A percentile compares a stretch with the other conserved stretches of the same genome.
phyloP scores from a whole-genome alignment of 2,888 invertebrate species.

The Cataglyphis albicans region DNA sequence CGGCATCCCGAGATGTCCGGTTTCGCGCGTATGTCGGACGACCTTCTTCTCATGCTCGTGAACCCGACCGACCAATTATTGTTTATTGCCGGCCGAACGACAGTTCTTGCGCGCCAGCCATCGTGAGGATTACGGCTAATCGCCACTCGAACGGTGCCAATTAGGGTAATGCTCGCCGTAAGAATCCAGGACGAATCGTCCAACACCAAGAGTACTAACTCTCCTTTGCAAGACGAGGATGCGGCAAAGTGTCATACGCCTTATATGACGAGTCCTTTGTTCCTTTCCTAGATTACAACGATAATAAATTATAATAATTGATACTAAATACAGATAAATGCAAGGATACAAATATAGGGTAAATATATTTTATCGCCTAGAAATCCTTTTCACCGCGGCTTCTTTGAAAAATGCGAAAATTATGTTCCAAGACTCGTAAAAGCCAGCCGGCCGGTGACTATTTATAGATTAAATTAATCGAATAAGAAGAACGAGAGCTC shows the following conservation, averaged over 20 bases:
- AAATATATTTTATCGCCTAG: not conserved
- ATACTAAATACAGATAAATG: too few relatives aligned
- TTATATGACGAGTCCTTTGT: not conserved
- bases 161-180: constrained; percentile 57
- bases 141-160: constrained; percentile 50
- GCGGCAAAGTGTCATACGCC: not conserved
- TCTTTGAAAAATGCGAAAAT: not conserved
- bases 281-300: not conserved
- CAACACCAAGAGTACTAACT: not conserved
- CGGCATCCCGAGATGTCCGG: constrained; percentile 44
- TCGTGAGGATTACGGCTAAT: constrained; percentile 59
- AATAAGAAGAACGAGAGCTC: not conserved
- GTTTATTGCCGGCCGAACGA: constrained; percentile 54
- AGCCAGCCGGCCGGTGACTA: not conserved
- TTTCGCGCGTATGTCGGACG: not conserved
- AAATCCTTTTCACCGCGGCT: not conserved
- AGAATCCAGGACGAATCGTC: constrained; percentile 47
- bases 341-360: too few relatives aligned
- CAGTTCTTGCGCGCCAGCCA: constrained; percentile 49
- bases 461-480: not conserved
- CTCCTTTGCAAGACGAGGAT: not conserved
- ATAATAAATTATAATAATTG: not conserved
- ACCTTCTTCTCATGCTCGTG: constrained; percentile 26
- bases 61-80: constrained; percentile 56
- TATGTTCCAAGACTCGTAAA: not conserved